A percentile compares a stretch with the other conserved stretches of the same genome.
Evolutionary conservation across 2,888 invertebrate genomes (phyloP).

Genomic region (Lampropteryx suffumata): DNA sequence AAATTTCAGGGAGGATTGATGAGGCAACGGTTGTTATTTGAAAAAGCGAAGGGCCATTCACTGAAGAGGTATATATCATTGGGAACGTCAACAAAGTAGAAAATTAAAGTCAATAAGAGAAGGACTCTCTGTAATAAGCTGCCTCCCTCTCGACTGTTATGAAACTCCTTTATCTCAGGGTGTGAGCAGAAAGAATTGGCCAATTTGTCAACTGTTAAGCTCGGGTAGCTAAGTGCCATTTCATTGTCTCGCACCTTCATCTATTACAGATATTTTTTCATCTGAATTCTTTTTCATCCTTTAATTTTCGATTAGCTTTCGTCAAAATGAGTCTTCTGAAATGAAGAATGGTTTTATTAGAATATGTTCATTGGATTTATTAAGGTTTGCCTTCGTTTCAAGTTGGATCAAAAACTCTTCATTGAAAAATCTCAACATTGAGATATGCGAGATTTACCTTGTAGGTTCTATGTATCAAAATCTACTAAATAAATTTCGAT

Average conservation of each 20-base stretch:
- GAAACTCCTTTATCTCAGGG: constrained; percentile 61
- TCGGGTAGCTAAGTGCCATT: constrained; percentile 64
- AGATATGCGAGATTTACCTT: too few species aligned
- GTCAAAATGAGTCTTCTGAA: constrained; percentile 11
- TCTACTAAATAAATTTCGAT: too few species aligned
- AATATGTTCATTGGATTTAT: background rate
- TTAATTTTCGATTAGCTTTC: constrained; percentile 22
- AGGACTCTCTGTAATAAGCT: constrained; percentile 65
- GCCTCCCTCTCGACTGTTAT: constrained; percentile 59
- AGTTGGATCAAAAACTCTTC: constrained; percentile 1
- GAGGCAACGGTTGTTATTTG: constrained; percentile 76
- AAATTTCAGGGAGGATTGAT: constrained; percentile 75
- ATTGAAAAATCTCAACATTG: too few species aligned
- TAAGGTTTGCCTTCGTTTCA: constrained; percentile 5
- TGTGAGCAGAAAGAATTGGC: constrained; percentile 64
- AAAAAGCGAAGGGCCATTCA: constrained; percentile 77
- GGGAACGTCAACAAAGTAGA: constrained; percentile 78
- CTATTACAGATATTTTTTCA: constrained; percentile 46
- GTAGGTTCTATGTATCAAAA: too few species aligned
- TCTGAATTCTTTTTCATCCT: constrained; percentile 36
- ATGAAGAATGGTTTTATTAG: constrained; percentile 8
- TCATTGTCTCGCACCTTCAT: constrained; percentile 64
- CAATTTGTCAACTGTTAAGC: constrained; percentile 72
- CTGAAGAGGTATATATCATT: constrained; percentile 76
- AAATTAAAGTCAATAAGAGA: constrained; percentile 80